phyloP scores from a whole-genome alignment of 2,797 vertebrate species.

The Danio aesculapii region DNA sequence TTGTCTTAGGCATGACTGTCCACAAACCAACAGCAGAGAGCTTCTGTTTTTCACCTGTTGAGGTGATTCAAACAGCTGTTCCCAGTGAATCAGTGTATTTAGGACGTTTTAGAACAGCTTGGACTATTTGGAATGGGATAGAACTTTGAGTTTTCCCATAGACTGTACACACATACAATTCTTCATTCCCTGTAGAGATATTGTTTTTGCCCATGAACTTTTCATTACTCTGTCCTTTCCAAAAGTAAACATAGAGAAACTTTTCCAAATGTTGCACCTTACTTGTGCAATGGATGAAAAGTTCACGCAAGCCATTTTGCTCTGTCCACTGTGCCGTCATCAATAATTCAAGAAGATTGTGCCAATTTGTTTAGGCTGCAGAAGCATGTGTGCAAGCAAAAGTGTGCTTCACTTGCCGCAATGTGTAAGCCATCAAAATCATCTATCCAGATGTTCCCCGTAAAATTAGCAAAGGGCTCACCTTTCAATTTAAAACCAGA shows the following conservation, averaged over 20 bases:
- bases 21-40: too few species aligned
- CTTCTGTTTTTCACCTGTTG: too few species aligned
- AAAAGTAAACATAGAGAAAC: neutral
- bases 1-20: too few species aligned
- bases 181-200: neutral
- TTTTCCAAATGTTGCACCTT: neutral
- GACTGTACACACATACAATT: too few species aligned
- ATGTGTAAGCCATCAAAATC: neutral
- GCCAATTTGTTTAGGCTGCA: constrained; percentile 8
- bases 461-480: constrained; percentile 2
- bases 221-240: neutral
- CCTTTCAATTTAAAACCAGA: neutral
- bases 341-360: constrained; percentile 31
- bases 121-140: too few species aligned
- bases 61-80: too few species aligned
- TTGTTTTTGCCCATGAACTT: neutral
- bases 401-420: neutral
- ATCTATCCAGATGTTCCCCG: neutral
- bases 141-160: too few species aligned
- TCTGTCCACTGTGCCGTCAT: neutral
- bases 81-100: too few species aligned
- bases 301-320: neutral
- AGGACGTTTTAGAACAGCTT: too few species aligned
- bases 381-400: constrained; percentile 1
- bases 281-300: constrained; percentile 6